These are phyloP conservation scores for Telmatochromis brachygnathus DNA, from an alignment of 2,113 vertebrate species.

Conservation along the genomic window DNA sequence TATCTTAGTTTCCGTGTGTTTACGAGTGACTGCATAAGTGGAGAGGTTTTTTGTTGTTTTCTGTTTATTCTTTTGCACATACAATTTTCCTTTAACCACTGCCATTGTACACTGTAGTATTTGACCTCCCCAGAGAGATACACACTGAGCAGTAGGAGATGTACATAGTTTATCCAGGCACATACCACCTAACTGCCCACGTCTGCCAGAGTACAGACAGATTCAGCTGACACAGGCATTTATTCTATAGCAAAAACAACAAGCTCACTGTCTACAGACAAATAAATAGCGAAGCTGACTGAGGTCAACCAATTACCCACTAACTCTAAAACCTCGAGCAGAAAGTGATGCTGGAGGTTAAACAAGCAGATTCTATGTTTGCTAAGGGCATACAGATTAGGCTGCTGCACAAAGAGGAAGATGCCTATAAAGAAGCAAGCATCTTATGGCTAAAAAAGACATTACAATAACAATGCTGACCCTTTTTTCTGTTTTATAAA, in stretches of 20 bases:
- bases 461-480: background rate
- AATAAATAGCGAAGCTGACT: slow-evolving; percentile 1
- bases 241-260: slow-evolving; percentile 7
- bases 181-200: slow-evolving; percentile 8
- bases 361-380: background rate
- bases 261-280: background rate
- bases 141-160: background rate
- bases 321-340: background rate
- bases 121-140: background rate
- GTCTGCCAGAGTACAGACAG: background rate
- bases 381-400: slow-evolving; percentile 30
- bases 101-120: background rate
- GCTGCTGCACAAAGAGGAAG: background rate
- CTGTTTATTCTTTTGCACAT: background rate
- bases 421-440: background rate
- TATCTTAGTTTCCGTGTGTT: background rate
- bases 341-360: background rate
- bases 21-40: background rate
- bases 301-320: background rate
- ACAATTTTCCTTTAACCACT: background rate
- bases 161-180: background rate
- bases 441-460: background rate
- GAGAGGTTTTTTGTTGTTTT: background rate
- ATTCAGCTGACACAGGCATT: slow-evolving; percentile 35
- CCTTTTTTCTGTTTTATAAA: background rate